phyloP scores from a whole-genome alignment of 2,888 invertebrate species.

The Gisinianus flammeolus region DNA sequence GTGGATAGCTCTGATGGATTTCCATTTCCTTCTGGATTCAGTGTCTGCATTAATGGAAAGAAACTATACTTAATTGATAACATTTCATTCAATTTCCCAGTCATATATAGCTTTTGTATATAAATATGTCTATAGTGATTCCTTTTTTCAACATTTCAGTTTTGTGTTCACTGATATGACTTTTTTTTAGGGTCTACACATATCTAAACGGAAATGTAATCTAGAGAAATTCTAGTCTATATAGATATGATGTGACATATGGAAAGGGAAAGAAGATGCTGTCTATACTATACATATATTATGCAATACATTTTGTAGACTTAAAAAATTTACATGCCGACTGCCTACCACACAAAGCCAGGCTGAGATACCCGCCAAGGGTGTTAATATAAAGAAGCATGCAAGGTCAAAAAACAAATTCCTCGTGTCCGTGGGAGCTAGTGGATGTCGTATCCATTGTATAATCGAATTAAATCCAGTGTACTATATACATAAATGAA shows the following conservation, averaged over 20 bases:
- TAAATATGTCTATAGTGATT: too few species aligned
- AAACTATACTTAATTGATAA: too few species aligned
- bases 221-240: too few species aligned
- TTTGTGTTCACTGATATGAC: too few species aligned
- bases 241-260: too few species aligned
- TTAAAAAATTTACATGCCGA: constrained; percentile 56
- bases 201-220: too few species aligned
- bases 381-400: constrained; percentile 63
- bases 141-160: too few species aligned
- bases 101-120: too few species aligned
- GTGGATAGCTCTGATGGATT: background rate
- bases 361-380: constrained; percentile 61
- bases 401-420: constrained; percentile 63
- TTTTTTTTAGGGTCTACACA: too few species aligned
- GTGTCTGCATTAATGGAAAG: too few species aligned
- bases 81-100: too few species aligned
- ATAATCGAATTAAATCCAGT: constrained; percentile 48
- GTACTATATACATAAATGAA: constrained; percentile 51
- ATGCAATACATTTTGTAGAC: constrained; percentile 54
- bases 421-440: constrained; percentile 50
- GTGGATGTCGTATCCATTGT: constrained; percentile 54
- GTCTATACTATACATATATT: background rate
- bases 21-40: background rate
- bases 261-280: too few species aligned
- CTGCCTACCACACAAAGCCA: constrained; percentile 62